phyloP scores from a whole-genome alignment of 2,888 invertebrate genomes.

The Nomada ferruginata region DNA sequence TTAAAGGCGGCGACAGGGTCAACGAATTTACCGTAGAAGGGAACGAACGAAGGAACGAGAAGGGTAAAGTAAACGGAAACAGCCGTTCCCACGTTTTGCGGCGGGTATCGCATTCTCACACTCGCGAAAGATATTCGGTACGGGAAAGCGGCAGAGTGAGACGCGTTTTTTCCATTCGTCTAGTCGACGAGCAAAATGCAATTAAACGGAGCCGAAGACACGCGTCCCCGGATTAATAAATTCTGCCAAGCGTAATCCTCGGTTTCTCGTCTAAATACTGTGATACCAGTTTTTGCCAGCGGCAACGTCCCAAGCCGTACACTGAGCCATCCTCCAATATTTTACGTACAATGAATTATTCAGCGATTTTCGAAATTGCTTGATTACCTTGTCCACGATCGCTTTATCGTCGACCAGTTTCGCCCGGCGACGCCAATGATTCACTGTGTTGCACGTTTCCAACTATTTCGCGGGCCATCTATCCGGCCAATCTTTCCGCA shows the following conservation, averaged over 20 bases:
- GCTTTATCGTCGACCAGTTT: not conserved
- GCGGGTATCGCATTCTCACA: conserved; percentile 55
- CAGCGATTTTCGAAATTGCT: not conserved
- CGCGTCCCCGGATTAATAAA: not conserved
- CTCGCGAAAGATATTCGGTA: conserved; percentile 32
- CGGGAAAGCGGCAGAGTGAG: conserved; percentile 21
- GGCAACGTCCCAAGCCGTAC: not conserved
- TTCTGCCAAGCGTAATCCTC: not conserved
- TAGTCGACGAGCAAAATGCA: not conserved
- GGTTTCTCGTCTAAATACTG: not conserved
- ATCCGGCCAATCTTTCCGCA: too few relatives aligned
- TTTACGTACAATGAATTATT: conserved; percentile 25
- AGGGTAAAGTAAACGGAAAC: conserved; percentile 64
- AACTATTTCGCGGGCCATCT: not conserved
- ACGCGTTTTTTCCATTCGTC: conserved; percentile 14
- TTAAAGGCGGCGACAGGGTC: conserved; percentile 32
- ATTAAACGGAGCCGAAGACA: not conserved
- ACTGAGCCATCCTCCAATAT: not conserved
- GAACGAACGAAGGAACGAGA: conserved; percentile 36
- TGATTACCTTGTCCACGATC: not conserved
- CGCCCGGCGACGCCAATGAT: not conserved
- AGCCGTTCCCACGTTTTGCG: conserved; percentile 68
- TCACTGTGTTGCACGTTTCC: too few relatives aligned
- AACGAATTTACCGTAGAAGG: conserved; percentile 46
- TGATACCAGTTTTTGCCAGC: not conserved